Evolutionary conservation across 1,140 invertebrate species (phyloP).

Genomic region (Apis florea): DNA sequence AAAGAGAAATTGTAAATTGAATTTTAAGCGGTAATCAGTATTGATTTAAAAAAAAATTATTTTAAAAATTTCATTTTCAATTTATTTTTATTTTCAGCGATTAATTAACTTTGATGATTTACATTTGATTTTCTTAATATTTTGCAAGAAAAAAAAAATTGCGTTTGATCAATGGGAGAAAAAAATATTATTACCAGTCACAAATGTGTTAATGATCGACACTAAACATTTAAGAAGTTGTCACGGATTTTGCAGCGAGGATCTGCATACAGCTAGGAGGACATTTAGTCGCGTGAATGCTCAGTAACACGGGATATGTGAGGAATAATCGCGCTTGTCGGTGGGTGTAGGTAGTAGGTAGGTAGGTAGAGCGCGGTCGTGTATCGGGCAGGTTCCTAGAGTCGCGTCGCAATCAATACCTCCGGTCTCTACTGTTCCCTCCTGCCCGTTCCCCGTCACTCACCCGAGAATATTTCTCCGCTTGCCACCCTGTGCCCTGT

Average conservation of each 20-base stretch:
- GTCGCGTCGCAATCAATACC: slow-evolving; percentile 79
- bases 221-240: background rate
- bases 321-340: slow-evolving; percentile 57
- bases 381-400: slow-evolving; percentile 73
- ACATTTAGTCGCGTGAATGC: slow-evolving; percentile 53
- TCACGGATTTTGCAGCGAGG: background rate
- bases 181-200: background rate
- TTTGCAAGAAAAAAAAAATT: background rate
- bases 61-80: background rate
- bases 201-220: background rate
- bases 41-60: background rate
- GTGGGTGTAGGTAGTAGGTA: slow-evolving; percentile 61
- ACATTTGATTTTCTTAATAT: background rate
- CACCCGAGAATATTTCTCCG: slow-evolving; percentile 66
- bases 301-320: slow-evolving; percentile 53
- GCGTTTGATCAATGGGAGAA: background rate
- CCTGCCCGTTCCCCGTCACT: slow-evolving; percentile 62
- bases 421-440: slow-evolving; percentile 67
- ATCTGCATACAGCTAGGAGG: slow-evolving; percentile 6
- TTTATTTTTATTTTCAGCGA: background rate
- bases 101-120: too few relatives aligned
- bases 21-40: background rate
- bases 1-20: background rate
- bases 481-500: slow-evolving; percentile 62
- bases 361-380: slow-evolving; percentile 59